Conservation (phyloP, 2,888 invertebrate species). For the Drosophila affinis region DNA sequence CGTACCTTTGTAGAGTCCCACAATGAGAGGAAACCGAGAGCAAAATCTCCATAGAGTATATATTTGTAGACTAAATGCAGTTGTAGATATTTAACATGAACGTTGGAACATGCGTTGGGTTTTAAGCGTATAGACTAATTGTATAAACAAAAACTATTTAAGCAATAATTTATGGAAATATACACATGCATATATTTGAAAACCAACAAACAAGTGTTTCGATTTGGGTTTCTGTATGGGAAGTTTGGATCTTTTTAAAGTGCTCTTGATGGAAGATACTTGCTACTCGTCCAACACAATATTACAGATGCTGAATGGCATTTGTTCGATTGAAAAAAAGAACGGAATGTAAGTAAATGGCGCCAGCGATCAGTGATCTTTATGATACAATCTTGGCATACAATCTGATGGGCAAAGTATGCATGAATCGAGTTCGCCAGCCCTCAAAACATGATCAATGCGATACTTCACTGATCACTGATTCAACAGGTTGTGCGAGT, state of each 20-base stretch:
- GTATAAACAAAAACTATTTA: slow-evolving; percentile 68
- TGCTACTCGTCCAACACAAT: too few relatives aligned
- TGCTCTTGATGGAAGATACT: background rate
- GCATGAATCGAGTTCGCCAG: too few relatives aligned
- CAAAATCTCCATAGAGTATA: slow-evolving; percentile 13
- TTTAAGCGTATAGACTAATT: slow-evolving; percentile 65
- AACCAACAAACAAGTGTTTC: slow-evolving; percentile 7
- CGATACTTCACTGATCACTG: too few relatives aligned
- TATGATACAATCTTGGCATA: too few relatives aligned
- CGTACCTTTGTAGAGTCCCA: slow-evolving; percentile 45
- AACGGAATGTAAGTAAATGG: too few relatives aligned
- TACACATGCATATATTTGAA: slow-evolving; percentile 48
- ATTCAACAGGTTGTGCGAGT: too few relatives aligned
- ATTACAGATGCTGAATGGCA: too few relatives aligned
- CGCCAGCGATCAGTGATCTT: too few relatives aligned
- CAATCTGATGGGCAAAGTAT: too few relatives aligned
- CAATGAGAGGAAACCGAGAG: slow-evolving; percentile 10
- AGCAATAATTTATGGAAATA: slow-evolving; percentile 73
- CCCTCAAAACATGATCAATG: too few relatives aligned
- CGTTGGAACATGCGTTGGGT: slow-evolving; percentile 37
- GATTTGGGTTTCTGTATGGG: background rate
- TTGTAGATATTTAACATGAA: slow-evolving; percentile 60
- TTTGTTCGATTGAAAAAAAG: too few relatives aligned
- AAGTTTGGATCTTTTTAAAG: background rate
- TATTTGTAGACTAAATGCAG: slow-evolving; percentile 44